Evolutionary conservation across 2,113 vertebrate genomes (phyloP).

Genomic region (Melanerpes formicivorus): DNA sequence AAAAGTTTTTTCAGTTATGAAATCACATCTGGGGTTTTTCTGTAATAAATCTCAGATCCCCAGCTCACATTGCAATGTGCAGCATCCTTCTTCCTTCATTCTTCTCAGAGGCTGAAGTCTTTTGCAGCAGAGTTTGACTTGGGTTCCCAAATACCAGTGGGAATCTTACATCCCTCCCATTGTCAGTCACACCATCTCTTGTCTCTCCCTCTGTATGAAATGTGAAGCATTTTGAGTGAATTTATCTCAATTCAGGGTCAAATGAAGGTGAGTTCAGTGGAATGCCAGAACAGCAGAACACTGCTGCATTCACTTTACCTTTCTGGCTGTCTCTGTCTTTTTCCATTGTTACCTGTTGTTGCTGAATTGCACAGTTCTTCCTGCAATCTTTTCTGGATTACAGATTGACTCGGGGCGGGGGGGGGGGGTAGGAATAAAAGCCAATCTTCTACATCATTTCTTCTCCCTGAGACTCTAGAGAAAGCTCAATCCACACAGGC

Average conservation of each 20-base stretch:
- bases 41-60: fast-evolving
- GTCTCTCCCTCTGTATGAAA: background rate
- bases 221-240: background rate
- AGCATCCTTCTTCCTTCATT: background rate
- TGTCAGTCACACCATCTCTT: background rate
- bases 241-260: background rate
- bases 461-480: background rate
- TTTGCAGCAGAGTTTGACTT: background rate
- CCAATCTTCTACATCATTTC: background rate
- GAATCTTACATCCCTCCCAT: too few species aligned
- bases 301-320: background rate
- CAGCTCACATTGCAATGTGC: fast-evolving
- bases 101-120: background rate
- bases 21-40: background rate
- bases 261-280: background rate
- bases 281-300: background rate
- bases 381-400: background rate
- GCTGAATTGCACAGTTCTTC: background rate
- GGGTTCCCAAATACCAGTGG: background rate
- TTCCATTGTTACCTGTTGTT: background rate
- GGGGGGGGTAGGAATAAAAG: background rate
- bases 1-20: background rate
- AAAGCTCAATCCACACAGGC: background rate
- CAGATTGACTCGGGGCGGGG: background rate
- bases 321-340: background rate